These are phyloP conservation scores for Brienomyrus longianalis DNA, from an alignment of 2,113 vertebrate species.

Conservation along the genomic window DNA sequence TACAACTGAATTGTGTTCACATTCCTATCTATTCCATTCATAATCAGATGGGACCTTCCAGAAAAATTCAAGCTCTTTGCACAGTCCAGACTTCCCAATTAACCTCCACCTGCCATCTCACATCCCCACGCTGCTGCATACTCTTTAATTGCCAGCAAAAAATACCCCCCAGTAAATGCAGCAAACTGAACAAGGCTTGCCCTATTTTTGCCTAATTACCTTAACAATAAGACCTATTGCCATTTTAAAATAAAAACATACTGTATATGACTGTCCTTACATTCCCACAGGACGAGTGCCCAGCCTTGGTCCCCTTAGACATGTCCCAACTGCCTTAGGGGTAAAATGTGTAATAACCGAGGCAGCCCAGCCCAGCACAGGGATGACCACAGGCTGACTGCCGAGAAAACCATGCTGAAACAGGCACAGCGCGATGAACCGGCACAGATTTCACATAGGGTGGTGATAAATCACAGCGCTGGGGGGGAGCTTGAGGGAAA, in stretches of 20 bases:
- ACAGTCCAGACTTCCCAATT: not conserved
- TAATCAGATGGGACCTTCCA: not conserved
- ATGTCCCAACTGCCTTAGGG: not conserved
- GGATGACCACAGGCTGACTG: not conserved
- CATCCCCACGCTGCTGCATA: not conserved
- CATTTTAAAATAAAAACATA: not conserved
- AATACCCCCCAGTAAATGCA: not conserved
- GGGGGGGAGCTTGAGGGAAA: not conserved
- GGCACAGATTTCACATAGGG: too few relatives aligned
- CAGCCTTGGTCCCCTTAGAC: not conserved
- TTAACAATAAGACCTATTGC: not conserved
- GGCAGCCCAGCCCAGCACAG: not conserved
- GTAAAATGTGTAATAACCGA: not conserved
- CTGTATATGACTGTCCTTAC: not conserved
- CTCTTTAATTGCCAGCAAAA: not conserved
- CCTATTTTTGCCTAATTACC: not conserved
- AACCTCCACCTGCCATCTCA: not conserved
- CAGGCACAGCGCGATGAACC: not conserved
- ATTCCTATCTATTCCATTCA: not conserved
- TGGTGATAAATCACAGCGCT: not conserved
- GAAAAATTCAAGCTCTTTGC: not conserved
- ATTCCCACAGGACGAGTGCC: not conserved
- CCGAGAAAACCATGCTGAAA: not conserved
- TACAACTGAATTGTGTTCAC: not conserved
- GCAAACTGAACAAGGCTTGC: not conserved